phyloP scores from a whole-genome alignment of 1,140 invertebrate species.

The Scaptomyza montana region DNA sequence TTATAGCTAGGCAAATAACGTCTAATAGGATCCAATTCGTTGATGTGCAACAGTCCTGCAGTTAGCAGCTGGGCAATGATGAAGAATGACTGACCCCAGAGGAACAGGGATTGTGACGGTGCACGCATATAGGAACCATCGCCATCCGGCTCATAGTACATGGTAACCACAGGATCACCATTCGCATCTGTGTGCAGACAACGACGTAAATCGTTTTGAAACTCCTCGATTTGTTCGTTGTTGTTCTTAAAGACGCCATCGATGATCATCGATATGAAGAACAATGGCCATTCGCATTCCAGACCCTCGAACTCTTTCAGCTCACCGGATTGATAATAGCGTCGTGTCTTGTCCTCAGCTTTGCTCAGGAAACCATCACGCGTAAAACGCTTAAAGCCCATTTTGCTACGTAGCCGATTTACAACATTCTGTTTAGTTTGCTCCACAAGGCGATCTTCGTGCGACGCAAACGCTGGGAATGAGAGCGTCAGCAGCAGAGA shows the following conservation, averaged over 20 bases:
- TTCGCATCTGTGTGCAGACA: conserved; percentile 90
- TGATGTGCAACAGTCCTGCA: conserved; percentile 94
- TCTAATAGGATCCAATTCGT: conserved; percentile 97
- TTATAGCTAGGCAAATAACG: conserved; percentile 98
- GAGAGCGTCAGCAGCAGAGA: conserved; percentile 96
- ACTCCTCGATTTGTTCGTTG: conserved; percentile 96
- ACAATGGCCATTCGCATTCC: conserved; percentile 99
- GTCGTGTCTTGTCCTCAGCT: conserved; percentile 90
- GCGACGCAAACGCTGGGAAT: conserved; percentile 99
- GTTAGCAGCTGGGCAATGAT: conserved; percentile 96
- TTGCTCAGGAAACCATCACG: conserved; percentile 97
- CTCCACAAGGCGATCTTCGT: conserved; percentile 94
- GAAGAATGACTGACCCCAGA: conserved; percentile 98
- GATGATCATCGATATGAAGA: conserved; percentile 97
- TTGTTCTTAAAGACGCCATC: conserved; percentile 95
- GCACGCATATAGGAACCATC: conserved; percentile 83
- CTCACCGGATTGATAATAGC: conserved; percentile 87
- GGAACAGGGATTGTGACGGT: conserved; percentile 84
- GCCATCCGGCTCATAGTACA: conserved; percentile 95
- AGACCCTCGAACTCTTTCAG: conserved; percentile 97
- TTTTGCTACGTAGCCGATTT: conserved; percentile 92
- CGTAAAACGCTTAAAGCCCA: conserved; percentile 97
- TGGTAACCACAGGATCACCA: conserved; percentile 92
- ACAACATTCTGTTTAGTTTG: conserved; percentile 95
- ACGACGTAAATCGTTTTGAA: conserved; percentile 92